Evolutionary conservation across 2,888 invertebrate species (phyloP).

Genomic region (Melanophora roralis): DNA sequence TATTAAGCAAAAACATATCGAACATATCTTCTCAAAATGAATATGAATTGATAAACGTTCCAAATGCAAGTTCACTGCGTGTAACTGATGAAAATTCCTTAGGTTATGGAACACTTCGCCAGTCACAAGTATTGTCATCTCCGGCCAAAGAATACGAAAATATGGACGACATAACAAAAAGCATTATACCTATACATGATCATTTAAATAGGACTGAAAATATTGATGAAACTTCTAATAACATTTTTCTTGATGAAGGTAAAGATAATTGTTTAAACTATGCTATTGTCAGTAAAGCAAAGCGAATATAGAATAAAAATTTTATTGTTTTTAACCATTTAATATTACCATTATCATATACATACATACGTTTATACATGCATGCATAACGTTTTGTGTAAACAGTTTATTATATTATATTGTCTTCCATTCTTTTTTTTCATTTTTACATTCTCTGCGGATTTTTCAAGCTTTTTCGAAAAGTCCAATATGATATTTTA

Average conservation of each 20-base stretch:
- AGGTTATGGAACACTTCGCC: conserved; percentile 87
- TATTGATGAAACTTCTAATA: conserved; percentile 61
- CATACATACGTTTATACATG: no score
- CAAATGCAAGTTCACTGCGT: conserved; percentile 83
- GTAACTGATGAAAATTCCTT: conserved; percentile 88
- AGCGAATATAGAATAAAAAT: conserved; percentile 83
- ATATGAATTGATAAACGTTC: conserved; percentile 85
- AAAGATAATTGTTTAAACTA: conserved; percentile 87
- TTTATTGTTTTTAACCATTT: no score
- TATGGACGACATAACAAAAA: conserved; percentile 2
- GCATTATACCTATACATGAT: conserved; percentile 25
- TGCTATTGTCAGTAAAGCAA: conserved; percentile 90
- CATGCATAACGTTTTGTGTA: no score
- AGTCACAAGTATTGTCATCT: conserved; percentile 77
- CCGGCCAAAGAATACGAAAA: background rate
- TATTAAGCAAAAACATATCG: conserved; percentile 70
- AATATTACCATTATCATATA: no score
- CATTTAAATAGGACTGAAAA: conserved; percentile 10
- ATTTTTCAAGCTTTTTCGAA: no score
- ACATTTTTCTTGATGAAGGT: conserved; percentile 81
- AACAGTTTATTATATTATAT: no score
- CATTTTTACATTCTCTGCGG: no score
- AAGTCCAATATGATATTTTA: no score
- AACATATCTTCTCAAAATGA: conserved; percentile 81
- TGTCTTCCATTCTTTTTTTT: no score